These are phyloP conservation scores for Pavo muticus DNA, from an alignment of 2,113 vertebrate genomes.

Conservation along the genomic window DNA sequence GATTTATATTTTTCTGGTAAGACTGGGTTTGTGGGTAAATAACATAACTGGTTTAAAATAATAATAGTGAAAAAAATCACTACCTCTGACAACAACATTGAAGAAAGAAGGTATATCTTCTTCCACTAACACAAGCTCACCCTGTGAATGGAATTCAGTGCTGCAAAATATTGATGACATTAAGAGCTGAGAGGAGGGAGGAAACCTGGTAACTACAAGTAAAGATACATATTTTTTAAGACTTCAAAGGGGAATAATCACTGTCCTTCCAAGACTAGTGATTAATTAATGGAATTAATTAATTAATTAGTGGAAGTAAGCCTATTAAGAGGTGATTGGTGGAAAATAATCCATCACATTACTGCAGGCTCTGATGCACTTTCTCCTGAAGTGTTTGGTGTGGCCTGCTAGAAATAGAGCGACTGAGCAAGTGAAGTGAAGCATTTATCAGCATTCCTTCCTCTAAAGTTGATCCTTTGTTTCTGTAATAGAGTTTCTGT, in stretches of 20 bases:
- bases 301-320: neutral
- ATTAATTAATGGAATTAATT: neutral
- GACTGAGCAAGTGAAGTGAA: neutral
- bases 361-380: neutral
- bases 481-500: neutral
- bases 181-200: neutral
- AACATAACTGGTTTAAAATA: neutral
- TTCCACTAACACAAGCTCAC: neutral
- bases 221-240: neutral
- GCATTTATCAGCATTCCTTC: neutral
- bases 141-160: neutral
- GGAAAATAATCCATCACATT: neutral
- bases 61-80: neutral
- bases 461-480: neutral
- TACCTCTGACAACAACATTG: neutral
- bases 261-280: neutral
- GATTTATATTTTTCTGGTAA: neutral
- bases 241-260: neutral
- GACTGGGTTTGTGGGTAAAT: neutral
- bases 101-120: neutral
- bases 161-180: neutral
- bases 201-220: neutral
- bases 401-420: neutral
- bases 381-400: neutral
- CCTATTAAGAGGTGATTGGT: neutral